Percentiles rank a stretch among this genome's conserved stretches.
These are phyloP conservation scores for Bugula neritina DNA, from an alignment of 2,888 invertebrate species.

Conservation along the genomic window DNA sequence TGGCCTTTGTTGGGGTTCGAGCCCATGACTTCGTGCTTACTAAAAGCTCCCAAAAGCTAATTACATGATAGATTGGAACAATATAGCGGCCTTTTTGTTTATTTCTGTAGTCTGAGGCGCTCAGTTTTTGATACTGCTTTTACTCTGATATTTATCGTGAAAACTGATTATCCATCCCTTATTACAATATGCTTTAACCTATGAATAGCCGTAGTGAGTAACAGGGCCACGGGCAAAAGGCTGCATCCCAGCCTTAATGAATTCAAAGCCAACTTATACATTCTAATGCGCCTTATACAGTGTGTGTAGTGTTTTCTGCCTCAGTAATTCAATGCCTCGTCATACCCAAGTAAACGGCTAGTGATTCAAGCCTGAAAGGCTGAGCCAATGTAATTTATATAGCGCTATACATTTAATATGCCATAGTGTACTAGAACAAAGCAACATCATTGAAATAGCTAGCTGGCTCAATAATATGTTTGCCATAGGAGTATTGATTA, in stretches of 20 bases:
- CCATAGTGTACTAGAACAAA: conserved; percentile 2
- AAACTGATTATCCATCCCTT: too few relatives aligned
- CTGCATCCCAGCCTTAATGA: not conserved
- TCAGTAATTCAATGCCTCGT: conserved; percentile 23
- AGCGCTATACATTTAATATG: not conserved
- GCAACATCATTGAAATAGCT: conserved; percentile 4
- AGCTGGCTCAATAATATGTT: conserved; percentile 26
- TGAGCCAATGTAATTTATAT: conserved; percentile 2
- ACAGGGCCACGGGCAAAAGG: conserved; percentile 8
- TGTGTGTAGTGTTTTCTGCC: not conserved
- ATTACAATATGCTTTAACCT: too few relatives aligned
- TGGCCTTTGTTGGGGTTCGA: too few relatives aligned
- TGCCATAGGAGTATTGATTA: conserved; percentile 20
- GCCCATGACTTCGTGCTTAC: too few relatives aligned
- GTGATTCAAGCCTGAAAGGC: conserved; percentile 4
- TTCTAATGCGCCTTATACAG: not conserved
- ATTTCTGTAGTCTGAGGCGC: too few relatives aligned
- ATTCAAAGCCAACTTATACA: not conserved
- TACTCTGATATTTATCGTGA: too few relatives aligned
- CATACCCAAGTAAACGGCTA: not conserved
- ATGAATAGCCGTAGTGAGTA: not conserved
- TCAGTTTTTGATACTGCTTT: too few relatives aligned
- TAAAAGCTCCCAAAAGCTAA: too few relatives aligned
- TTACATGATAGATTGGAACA: too few relatives aligned
- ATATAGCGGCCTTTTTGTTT: too few relatives aligned